A percentile compares a stretch with the other conserved stretches of the same genome.
phyloP scores from a whole-genome alignment of 2,797 vertebrate species.

The Ptychobarbus kaznakovi region DNA sequence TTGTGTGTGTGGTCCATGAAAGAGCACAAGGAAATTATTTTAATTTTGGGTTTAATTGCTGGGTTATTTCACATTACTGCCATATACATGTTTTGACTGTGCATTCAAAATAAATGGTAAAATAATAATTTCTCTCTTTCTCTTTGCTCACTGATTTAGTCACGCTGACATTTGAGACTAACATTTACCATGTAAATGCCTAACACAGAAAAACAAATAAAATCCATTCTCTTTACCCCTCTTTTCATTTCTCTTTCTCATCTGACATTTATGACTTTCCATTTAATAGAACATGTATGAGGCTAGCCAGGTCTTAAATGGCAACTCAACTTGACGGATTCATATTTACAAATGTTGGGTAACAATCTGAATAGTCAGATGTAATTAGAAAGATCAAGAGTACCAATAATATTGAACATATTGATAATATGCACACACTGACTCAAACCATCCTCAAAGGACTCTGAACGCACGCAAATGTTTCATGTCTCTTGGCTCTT shows the following conservation, averaged over 20 bases:
- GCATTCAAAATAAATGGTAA: neutral
- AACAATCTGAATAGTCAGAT: neutral
- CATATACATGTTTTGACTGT: neutral
- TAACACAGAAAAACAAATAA: neutral
- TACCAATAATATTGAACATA: conserved; percentile 6
- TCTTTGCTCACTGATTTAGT: neutral
- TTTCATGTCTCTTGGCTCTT: neutral
- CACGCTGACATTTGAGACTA: neutral
- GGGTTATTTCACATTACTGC: neutral
- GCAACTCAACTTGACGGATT: neutral
- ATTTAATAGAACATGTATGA: neutral
- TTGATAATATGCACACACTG: conserved; percentile 19
- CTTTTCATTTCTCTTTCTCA: neutral
- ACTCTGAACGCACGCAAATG: conserved; percentile 1
- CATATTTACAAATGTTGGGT: neutral
- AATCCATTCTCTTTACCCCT: neutral
- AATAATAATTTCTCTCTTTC: neutral
- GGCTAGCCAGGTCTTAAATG: neutral
- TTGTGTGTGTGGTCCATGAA: neutral
- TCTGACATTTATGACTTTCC: neutral
- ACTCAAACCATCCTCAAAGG: conserved; percentile 7
- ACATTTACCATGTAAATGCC: conserved; percentile 9
- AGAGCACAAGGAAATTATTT: neutral
- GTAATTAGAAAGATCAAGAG: conserved; percentile 10
- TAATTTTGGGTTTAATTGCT: neutral